phyloP scores from a whole-genome alignment of 2,113 vertebrate genomes.

The Rousettus leschenaultii region DNA sequence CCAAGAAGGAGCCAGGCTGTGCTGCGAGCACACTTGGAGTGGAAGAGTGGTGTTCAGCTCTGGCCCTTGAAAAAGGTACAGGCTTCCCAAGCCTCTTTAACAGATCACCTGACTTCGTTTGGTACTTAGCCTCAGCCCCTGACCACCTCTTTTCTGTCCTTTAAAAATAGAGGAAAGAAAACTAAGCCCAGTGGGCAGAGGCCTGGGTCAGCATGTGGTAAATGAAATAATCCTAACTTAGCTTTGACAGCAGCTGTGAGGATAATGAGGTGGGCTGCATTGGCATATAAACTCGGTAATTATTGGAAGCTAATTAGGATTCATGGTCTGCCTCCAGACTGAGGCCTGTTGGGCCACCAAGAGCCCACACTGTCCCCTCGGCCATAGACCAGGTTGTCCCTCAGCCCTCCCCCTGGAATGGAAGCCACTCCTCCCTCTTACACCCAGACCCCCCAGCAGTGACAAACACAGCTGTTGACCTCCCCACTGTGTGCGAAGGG shows the following conservation, averaged over 20 bases:
- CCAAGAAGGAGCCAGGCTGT: background rate
- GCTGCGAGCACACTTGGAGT: background rate
- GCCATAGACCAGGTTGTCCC: background rate
- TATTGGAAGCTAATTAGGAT: background rate
- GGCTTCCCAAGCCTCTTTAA: constrained; percentile 52
- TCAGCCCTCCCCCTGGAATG: background rate
- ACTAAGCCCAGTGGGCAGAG: constrained; percentile 56
- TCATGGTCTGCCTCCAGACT: background rate
- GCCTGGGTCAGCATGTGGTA: constrained; percentile 17
- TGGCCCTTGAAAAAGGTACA: background rate
- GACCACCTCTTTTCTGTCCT: background rate
- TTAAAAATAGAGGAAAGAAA: constrained; percentile 41
- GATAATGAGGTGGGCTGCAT: constrained; percentile 59
- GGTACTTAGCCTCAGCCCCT: constrained; percentile 50
- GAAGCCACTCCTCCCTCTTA: background rate
- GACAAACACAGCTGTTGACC: background rate
- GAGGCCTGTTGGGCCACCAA: background rate
- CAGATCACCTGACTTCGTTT: constrained; percentile 54
- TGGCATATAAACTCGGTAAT: constrained; percentile 53
- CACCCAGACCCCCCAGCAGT: background rate
- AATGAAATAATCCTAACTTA: constrained; percentile 47
- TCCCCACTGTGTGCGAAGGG: too few relatives aligned
- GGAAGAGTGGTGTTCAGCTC: background rate
- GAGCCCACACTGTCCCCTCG: background rate
- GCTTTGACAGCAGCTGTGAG: background rate